phyloP scores from a whole-genome alignment of 2,113 vertebrate species.

The Lepus americanus region DNA sequence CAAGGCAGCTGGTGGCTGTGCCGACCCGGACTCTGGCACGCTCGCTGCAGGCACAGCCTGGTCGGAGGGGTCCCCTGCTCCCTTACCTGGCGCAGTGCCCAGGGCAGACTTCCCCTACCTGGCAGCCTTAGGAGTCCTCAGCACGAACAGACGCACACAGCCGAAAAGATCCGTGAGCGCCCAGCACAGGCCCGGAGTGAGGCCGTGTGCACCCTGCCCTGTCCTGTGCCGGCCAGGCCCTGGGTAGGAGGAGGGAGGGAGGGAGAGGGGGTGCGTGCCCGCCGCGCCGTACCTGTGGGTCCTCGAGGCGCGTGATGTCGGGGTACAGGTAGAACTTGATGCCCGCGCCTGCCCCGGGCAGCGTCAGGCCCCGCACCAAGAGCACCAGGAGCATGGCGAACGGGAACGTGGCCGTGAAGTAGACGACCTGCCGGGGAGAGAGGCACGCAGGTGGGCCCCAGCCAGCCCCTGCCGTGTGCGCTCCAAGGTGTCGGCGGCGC shows the following conservation, averaged over 20 bases:
- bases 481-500: not conserved
- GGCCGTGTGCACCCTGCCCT: not conserved
- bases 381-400: conserved; percentile 98
- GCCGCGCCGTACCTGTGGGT: conserved; percentile 92
- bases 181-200: conserved; percentile 64
- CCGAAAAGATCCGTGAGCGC: conserved; percentile 78
- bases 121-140: conserved; percentile 85
- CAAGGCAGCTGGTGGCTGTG: not conserved
- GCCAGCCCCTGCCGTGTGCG: not conserved
- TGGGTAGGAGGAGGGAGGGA: not conserved
- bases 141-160: conserved; percentile 78
- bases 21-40: too few species aligned
- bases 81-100: conserved; percentile 84
- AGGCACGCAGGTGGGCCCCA: accelerated
- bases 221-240: not conserved
- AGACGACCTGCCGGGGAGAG: conserved; percentile 89
- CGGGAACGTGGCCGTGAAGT: conserved; percentile 98
- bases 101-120: conserved; percentile 68
- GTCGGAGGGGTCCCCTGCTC: conserved; percentile 35
- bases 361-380: conserved; percentile 96
- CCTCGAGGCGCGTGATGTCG: conserved; percentile 93
- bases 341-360: conserved; percentile 96
- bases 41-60: not conserved
- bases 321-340: conserved; percentile 99
- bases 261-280: not conserved